These are phyloP conservation scores for Scaptomyza hsui DNA, from an alignment of 1,140 invertebrate species.

Conservation along the genomic window DNA sequence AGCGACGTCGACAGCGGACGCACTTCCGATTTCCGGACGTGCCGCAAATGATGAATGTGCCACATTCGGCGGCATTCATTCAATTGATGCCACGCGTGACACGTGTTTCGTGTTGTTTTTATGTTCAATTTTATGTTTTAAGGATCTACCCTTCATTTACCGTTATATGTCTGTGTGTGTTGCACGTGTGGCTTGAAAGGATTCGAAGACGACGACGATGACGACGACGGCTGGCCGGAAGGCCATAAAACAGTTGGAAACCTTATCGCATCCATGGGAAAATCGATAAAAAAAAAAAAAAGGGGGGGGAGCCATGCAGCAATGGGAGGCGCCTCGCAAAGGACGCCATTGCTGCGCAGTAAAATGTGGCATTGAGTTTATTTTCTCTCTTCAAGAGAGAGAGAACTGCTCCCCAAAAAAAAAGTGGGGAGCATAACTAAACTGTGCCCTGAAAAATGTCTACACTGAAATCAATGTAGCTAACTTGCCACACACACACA, in stretches of 20 bases:
- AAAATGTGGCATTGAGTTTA: constrained; percentile 1
- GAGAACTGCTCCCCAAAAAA: constrained; percentile 14
- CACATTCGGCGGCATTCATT: constrained; percentile 32
- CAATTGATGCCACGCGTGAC: constrained; percentile 56
- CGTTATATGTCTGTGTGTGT: constrained; percentile 26
- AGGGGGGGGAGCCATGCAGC: neutral
- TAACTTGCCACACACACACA: neutral
- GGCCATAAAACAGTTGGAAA: constrained; percentile 56
- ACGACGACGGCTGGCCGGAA: constrained; percentile 44
- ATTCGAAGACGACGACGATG: constrained; percentile 24
- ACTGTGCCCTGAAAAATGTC: constrained; percentile 47
- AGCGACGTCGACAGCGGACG: constrained; percentile 18
- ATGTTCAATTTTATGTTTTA: neutral
- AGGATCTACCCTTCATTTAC: constrained; percentile 48
- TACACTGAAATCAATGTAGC: constrained; percentile 28
- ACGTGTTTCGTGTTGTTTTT: constrained; percentile 60
- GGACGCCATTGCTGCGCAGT: constrained; percentile 78
- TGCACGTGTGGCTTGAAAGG: constrained; percentile 73
- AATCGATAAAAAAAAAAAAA: constrained; percentile 72
- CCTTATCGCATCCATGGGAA: constrained; percentile 70
- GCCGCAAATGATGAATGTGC: constrained; percentile 50
- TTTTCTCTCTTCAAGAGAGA: neutral
- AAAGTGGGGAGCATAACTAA: constrained; percentile 47
- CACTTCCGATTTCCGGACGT: constrained; percentile 70
- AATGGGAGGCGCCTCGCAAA: constrained; percentile 51